These are phyloP conservation scores for Hippocampus guttulatus DNA, from an alignment of 2,113 vertebrate species.

Conservation along the genomic window DNA sequence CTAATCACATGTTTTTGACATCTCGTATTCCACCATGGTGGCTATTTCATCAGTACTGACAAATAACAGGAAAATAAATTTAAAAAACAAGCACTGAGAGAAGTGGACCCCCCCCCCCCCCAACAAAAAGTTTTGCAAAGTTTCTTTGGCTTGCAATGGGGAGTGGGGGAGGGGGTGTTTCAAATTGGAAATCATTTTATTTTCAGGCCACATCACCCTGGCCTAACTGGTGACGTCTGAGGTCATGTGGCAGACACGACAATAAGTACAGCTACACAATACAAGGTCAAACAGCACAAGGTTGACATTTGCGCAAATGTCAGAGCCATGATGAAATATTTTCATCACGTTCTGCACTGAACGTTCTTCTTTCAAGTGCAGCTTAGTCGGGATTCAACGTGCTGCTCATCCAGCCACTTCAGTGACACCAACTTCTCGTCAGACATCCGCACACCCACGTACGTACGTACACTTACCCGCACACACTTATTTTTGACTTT, in stretches of 20 bases:
- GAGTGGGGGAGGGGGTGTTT: too few species aligned
- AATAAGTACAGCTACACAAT: neutral
- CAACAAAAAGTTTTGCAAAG: too few species aligned
- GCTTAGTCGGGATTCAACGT: neutral
- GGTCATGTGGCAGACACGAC: neutral
- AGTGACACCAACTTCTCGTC: conserved; percentile 12
- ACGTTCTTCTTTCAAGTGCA: conserved; percentile 7
- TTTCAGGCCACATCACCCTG: too few species aligned
- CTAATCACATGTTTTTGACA: too few species aligned
- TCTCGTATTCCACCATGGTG: too few species aligned
- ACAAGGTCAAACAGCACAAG: neutral
- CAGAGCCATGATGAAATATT: neutral
- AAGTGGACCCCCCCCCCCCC: too few species aligned
- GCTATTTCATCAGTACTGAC: too few species aligned
- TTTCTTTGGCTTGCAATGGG: too few species aligned
- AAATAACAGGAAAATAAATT: too few species aligned
- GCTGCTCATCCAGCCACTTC: neutral
- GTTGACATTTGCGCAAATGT: neutral
- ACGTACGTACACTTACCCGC: neutral
- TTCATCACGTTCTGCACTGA: conserved; percentile 6
- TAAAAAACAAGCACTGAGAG: too few species aligned
- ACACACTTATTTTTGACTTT: neutral
- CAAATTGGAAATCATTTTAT: too few species aligned
- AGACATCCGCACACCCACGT: neutral
- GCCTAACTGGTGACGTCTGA: neutral